Evolutionary conservation across 2,113 vertebrate genomes (phyloP).

Genomic region (Xyrauchen texanus): DNA sequence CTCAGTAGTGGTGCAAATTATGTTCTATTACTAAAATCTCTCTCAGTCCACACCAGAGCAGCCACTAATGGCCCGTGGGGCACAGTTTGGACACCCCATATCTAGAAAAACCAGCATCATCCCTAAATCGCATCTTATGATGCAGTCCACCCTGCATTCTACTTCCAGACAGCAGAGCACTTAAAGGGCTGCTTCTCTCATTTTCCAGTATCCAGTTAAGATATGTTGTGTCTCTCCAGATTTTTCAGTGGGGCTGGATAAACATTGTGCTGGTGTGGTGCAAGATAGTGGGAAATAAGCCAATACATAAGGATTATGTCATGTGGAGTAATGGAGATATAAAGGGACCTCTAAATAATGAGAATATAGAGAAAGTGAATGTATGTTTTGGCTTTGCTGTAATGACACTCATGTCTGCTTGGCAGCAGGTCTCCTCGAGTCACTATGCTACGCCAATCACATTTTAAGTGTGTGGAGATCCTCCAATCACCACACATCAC

Average conservation of each 20-base stretch:
- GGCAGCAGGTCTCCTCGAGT: neutral
- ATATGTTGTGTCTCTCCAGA: neutral
- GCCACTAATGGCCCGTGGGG: too few relatives aligned
- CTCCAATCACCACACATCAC: constrained; percentile 10
- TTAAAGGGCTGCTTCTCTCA: neutral
- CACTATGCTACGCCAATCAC: neutral
- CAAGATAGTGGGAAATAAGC: neutral
- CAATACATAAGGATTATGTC: neutral
- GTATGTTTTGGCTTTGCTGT: constrained; percentile 13
- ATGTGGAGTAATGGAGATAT: neutral
- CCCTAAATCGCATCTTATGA: neutral
- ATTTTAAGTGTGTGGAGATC: constrained; percentile 1
- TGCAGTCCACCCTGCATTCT: neutral
- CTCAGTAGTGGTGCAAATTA: too few relatives aligned
- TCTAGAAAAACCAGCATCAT: neutral
- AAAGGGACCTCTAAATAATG: neutral
- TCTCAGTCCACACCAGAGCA: too few relatives aligned
- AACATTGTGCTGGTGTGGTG: neutral
- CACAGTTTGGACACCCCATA: too few relatives aligned
- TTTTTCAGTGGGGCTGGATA: neutral
- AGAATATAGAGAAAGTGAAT: constrained; percentile 1
- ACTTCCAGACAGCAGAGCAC: neutral
- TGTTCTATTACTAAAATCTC: too few relatives aligned
- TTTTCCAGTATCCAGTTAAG: neutral
- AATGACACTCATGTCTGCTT: constrained; percentile 14